Conservation (phyloP, 2,888 invertebrate species). For the Leistus spinibarbis region DNA sequence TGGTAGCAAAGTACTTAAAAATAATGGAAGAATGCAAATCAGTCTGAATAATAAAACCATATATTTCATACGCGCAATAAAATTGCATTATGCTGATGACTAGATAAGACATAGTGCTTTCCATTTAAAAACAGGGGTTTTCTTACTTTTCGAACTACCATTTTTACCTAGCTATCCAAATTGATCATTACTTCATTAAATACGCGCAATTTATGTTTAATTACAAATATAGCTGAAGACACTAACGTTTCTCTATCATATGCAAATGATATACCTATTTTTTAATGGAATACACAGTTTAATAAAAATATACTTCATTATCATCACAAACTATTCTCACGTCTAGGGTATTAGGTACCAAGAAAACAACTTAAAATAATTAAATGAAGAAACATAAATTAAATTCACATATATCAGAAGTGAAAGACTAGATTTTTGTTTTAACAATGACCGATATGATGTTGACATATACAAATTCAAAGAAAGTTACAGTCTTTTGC, state of each 20-base stretch:
- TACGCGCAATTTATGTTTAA: neutral
- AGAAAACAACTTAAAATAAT: neutral
- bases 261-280: constrained; percentile 21
- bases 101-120: constrained; percentile 20
- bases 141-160: neutral
- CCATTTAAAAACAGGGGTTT: constrained; percentile 33
- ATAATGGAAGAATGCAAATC: constrained; percentile 31
- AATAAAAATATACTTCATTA: neutral
- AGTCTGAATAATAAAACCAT: constrained; percentile 14
- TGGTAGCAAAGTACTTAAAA: neutral
- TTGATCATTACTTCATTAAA: neutral
- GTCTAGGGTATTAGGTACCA: neutral
- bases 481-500: too few species aligned
- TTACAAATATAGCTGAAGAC: neutral
- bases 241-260: constrained; percentile 17
- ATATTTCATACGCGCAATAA: neutral
- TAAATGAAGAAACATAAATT: neutral
- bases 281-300: constrained; percentile 32
- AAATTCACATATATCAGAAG: neutral
- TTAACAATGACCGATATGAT: neutral
- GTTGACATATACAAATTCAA: neutral
- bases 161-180: neutral
- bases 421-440: neutral
- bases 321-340: neutral
- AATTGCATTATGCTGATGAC: constrained; percentile 2